Percentiles rank a stretch among this genome's conserved stretches.
phyloP scores from a whole-genome alignment of 2,113 vertebrate species.

The Xiphophorus couchianus region DNA sequence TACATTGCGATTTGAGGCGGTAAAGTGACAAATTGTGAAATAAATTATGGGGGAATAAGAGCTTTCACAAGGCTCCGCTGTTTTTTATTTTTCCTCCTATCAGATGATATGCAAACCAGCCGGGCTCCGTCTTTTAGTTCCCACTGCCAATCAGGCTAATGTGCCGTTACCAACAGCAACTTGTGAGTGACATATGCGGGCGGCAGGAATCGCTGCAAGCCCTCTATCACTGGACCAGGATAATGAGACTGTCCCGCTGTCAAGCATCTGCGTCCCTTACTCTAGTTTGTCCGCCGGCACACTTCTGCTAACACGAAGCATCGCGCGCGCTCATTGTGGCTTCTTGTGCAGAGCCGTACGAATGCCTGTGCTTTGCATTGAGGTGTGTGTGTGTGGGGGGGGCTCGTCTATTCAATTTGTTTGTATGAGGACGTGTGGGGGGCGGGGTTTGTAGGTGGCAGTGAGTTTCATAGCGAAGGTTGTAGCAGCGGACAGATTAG shows the following conservation, averaged over 20 bases:
- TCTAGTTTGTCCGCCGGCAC: slow-evolving; percentile 43
- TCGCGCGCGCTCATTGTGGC: neutral
- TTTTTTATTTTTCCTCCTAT: slow-evolving; percentile 1
- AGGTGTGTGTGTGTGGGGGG: neutral
- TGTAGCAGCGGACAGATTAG: slow-evolving; percentile 66
- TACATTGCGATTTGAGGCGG: neutral
- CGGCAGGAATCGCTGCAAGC: slow-evolving; percentile 49
- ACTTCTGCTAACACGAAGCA: slow-evolving; percentile 10
- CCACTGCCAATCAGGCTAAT: slow-evolving; percentile 48
- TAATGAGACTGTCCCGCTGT: slow-evolving; percentile 71
- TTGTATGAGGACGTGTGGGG: neutral
- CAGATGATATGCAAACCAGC: slow-evolving; percentile 19
- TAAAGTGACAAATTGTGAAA: neutral
- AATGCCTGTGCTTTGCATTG: neutral
- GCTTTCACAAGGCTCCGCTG: neutral
- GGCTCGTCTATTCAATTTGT: neutral
- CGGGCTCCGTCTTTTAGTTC: neutral
- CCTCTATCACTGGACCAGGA: slow-evolving; percentile 49
- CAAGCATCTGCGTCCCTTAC: slow-evolving; percentile 67
- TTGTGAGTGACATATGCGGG: slow-evolving; percentile 61
- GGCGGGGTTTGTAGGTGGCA: neutral
- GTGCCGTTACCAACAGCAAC: slow-evolving; percentile 24
- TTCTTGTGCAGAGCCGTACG: neutral
- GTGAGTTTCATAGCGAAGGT: slow-evolving; percentile 31
- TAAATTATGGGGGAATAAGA: neutral